Evolutionary conservation across 2,797 vertebrate species (phyloP), one percentile per base, ranked within the genome.

Genomic region (Phataginus tricuspis): DNA sequence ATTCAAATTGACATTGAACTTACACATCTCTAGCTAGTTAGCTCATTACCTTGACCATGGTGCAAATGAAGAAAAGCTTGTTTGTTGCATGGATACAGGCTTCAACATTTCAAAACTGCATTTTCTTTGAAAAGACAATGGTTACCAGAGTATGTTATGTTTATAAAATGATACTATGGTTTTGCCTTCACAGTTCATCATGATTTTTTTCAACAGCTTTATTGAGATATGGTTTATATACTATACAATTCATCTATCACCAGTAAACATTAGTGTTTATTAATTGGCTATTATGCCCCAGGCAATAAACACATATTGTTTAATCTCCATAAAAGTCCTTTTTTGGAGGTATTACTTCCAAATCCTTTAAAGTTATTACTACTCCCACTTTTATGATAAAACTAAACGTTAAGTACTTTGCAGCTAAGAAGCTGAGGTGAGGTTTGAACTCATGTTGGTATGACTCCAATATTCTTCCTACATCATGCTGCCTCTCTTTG

Each of bases 251-350:
- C 34, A 87, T 45, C 11, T 64, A 34, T 53, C 68, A 92, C 45
- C 69, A 77, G 68, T 59, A 91, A 66, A 66, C 16, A 69, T 49
- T 77, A 90, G 49, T 31, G 7, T 93, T 95, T 72, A 95, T 27
- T 88, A 29, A 61, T 34, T 77, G 34, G 51, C 25, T 92, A 63
- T 59, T 77, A 86, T 34, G 64, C 84, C 4, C 66, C 51, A 93
- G 87, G 34, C 39, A 95, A 92, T 77, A 93, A 71, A 85, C 10
- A 72, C 27, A 71, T 45, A 90, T 49, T 88, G 45, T 90, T 93
- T 90, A 80, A 95, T 94, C 42, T 69, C 90, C 29, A 91, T 64
- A 77, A 96, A 89, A 94, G 79, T 61, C 27, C 19, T 92, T 90
- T 92, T 45, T 45, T 45, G 45, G 45, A 45, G 45, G 45, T 45